Evolutionary conservation across 2,113 vertebrate species (phyloP).

Genomic region (Noturus placidus): DNA sequence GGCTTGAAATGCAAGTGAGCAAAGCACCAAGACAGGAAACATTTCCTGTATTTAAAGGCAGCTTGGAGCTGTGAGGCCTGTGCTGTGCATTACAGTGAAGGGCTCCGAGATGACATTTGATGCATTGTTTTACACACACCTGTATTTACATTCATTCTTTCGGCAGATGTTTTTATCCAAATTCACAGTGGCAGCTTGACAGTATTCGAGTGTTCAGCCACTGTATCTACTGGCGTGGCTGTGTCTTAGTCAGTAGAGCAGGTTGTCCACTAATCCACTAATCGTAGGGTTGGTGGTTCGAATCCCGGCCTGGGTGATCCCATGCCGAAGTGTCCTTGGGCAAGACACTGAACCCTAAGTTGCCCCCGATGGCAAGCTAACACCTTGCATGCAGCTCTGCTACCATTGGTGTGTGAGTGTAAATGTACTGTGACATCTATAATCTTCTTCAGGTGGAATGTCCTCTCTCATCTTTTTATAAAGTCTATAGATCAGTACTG

Average conservation of each 20-base stretch:
- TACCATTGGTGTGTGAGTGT: no score
- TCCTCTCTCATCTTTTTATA: not conserved
- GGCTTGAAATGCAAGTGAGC: conserved; percentile 19
- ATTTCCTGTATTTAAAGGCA: conserved; percentile 1
- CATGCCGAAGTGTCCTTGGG: no score
- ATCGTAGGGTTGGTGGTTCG: no score
- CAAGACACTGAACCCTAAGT: no score
- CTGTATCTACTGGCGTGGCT: no score
- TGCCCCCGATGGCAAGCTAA: no score
- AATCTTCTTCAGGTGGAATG: not conserved
- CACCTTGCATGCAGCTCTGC: no score
- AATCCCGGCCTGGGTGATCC: no score
- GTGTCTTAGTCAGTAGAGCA: no score
- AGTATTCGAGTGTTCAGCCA: not conserved
- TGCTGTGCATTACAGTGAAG: not conserved
- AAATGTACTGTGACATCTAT: no score
- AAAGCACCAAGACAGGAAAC: conserved; percentile 28
- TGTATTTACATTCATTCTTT: not conserved
- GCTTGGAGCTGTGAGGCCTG: conserved; percentile 1
- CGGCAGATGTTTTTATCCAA: not conserved
- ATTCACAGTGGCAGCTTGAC: not conserved
- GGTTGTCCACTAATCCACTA: no score
- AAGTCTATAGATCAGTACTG: not conserved
- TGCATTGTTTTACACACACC: not conserved
- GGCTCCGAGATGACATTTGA: not conserved